Evolutionary conservation across 2,113 vertebrate genomes (phyloP), one percentile per base, ranked within the genome.

Genomic region (Percina caprodes): DNA sequence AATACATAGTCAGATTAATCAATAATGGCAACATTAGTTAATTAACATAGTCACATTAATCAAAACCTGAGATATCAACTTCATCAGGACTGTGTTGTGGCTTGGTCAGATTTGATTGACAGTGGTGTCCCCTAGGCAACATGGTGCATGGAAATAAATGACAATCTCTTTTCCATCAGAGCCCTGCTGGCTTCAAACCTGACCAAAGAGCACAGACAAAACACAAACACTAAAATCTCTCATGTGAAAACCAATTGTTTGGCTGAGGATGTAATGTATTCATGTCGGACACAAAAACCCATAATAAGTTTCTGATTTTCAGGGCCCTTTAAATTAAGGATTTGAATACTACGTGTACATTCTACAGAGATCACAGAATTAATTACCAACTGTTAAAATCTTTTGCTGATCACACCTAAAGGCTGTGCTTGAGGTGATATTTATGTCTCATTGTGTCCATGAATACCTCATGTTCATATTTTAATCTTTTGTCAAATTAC

Each of bases 401-500:
- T 65, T 75, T 66, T 68, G 18, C 69, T 82, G 70, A 86, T 87
- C 79, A 85, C 82, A 83, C 86, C 84, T 84, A 56, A 72, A 66
- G 69, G 67, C 77, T 79, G 59, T 73, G 77, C 84, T 81, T 63
- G 18, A 86, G 82, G 77, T 78, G 77, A 55, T 89, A 89, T 89
- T 92, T 87, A 88, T 83, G 66, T 73, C 35, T 82, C 66, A 71
- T 84, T 92, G 83, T 89, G 76, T 63, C 84, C 76, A 88, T 85
- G 88, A 88, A 89, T 88, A 89, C 66, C 81, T 82, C 52, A 65
- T 87, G 84, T 86, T 86, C 67, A 86, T 82, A n/a, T 75, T 59
- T 51, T 74, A 71, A 88, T 86, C 88, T 74, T 68, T 52, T 74
- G 66, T 73, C 45, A 76, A 77, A 68, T 74, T 72, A 68, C 4